These are phyloP conservation scores for Leptinotarsa peninsularis DNA, from an alignment of 2,888 invertebrate genomes.

Conservation along the genomic window DNA sequence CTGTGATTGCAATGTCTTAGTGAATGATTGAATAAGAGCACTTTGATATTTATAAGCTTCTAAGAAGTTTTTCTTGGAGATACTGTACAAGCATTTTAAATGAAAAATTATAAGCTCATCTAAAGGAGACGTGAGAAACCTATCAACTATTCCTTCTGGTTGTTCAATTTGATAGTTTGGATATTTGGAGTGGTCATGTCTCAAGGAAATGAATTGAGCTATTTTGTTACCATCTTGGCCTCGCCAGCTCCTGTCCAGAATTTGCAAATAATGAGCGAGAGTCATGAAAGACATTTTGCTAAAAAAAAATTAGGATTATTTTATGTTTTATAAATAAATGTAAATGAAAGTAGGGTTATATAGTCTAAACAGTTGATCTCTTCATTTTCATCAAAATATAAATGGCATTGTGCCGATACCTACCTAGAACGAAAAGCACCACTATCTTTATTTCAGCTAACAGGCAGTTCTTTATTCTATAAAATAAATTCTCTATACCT, in stretches of 20 bases:
- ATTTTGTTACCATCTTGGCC: constrained; percentile 73
- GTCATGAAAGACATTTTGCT: constrained; percentile 58
- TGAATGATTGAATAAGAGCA: constrained; percentile 80
- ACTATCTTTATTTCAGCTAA: too few relatives aligned
- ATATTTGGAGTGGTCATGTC: constrained; percentile 80
- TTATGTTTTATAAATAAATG: background rate
- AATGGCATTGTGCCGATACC: too few relatives aligned
- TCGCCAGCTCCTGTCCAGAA: constrained; percentile 73
- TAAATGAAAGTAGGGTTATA: background rate
- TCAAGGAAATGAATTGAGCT: constrained; percentile 73
- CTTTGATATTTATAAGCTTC: constrained; percentile 85
- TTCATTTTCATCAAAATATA: too few relatives aligned
- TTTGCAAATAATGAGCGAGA: constrained; percentile 64
- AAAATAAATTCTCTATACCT: too few relatives aligned
- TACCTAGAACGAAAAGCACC: too few relatives aligned
- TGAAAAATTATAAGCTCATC: constrained; percentile 83
- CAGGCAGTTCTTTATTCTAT: too few relatives aligned
- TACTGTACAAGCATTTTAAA: constrained; percentile 74
- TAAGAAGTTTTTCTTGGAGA: constrained; percentile 69
- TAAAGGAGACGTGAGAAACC: constrained; percentile 77
- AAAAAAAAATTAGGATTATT: background rate
- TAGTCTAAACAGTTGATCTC: too few relatives aligned
- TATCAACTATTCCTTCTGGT: constrained; percentile 78
- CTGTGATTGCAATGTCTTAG: constrained; percentile 79
- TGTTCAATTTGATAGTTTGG: constrained; percentile 76